Percentiles rank a stretch among this genome's conserved stretches.
Evolutionary conservation across 2,888 invertebrate species (phyloP).

Genomic region (Alviniconcha strummeri): DNA sequence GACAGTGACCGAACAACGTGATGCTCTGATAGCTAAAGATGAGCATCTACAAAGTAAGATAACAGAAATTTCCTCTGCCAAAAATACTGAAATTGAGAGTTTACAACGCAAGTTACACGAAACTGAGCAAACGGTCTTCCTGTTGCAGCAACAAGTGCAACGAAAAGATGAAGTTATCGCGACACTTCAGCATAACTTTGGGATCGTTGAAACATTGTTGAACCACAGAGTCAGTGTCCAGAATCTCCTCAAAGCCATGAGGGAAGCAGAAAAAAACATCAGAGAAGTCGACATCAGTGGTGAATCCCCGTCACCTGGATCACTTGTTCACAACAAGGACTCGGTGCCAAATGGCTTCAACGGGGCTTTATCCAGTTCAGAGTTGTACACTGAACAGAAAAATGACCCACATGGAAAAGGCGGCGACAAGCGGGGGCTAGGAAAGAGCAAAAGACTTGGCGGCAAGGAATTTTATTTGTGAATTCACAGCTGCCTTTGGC

Average conservation of each 20-base stretch:
- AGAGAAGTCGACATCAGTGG: constrained; percentile 41
- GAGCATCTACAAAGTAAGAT: constrained; percentile 40
- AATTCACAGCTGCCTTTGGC: neutral
- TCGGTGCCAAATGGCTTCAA: neutral
- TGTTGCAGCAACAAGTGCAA: constrained; percentile 49
- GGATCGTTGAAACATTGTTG: constrained; percentile 38
- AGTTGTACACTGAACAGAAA: constrained; percentile 6
- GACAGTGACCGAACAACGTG: constrained; percentile 56
- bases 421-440: constrained; percentile 23
- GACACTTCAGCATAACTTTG: constrained; percentile 39
- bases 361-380: constrained; percentile 1
- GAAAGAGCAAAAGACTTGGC: constrained; percentile 23
- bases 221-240: constrained; percentile 40
- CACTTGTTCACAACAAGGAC: neutral
- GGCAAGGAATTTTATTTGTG: constrained; percentile 46
- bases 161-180: constrained; percentile 47
- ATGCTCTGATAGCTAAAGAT: constrained; percentile 55
- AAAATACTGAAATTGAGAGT: constrained; percentile 43
- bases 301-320: neutral
- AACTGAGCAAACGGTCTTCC: constrained; percentile 49
- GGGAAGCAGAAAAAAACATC: constrained; percentile 42
- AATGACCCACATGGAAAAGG: constrained; percentile 17
- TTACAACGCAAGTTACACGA: constrained; percentile 43
- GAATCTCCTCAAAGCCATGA: constrained; percentile 42
- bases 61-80: constrained; percentile 38